Base-by-base conservation (phyloP, 2,888 invertebrate species). In the Drymonia ruficornis region DNA sequence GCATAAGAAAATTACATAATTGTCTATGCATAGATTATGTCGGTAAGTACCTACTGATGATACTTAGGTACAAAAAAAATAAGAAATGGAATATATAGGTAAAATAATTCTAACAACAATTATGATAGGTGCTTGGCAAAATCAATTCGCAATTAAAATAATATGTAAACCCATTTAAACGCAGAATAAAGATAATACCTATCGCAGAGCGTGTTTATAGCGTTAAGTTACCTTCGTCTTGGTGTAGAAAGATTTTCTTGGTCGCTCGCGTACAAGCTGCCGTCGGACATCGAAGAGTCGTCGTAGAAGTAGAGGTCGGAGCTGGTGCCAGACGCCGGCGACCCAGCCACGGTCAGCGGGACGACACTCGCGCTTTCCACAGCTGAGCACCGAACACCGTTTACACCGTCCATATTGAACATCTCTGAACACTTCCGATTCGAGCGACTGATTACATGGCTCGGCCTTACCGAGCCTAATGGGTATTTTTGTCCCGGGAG, bases 261-360 rank as follows among this genome's bases (percentile, higher is more conserved):
- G 76, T 97, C 97, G 81, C 97, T 97, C 60, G 95, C 95, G 80
- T 96, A 97, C 60, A 95, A 93, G 70, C 94, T 95, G 53, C 96
- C 96, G 71, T 95, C 95, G 50, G 91, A 92, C 87, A 91, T 87
- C 0, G 92, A 93, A 5, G 81, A 93, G 79, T 94, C 94, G 72
- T 95, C 95, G 65, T 95, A 95, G n/a, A 96, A 89, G 74, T 95
- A 96, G 75, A 96, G 93, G 78, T 96, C 96, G 0, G 95, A 95
- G 51, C 95, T 94, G 40, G 91, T 94, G 0, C 76, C 83, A 67
- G 86, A 94, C 70, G 83, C 93, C 52, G 91, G 94, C 55, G 86
- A 87, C 23, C 80, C 76, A 44, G 70, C 81, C 54, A 72, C 65
- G 4, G 74, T 61, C 49, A 74, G 56, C 3, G 81, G 72, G 18